Percentiles rank a stretch among this genome's conserved stretches.
Evolutionary conservation across 1,140 invertebrate species (phyloP).

Genomic region (Pollicipes pollicipes): DNA sequence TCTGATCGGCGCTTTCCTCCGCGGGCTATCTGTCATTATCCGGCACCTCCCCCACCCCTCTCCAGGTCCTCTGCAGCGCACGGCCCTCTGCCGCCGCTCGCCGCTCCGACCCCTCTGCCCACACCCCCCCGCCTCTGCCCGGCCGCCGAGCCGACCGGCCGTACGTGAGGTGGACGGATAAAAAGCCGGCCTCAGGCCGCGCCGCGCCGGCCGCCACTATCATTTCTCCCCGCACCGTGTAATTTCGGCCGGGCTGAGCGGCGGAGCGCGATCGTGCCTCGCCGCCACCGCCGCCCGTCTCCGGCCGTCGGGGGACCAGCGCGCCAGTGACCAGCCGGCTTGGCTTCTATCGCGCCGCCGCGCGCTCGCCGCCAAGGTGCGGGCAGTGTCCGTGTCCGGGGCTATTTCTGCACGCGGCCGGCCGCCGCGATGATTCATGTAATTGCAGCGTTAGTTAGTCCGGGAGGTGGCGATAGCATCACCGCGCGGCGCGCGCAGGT

Average conservation of each 20-base stretch:
- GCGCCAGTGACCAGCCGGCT: too few species aligned
- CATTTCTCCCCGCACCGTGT: neutral
- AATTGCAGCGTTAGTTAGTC: neutral
- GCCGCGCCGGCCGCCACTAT: neutral
- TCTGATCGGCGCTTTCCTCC: too few species aligned
- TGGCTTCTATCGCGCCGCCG: too few species aligned
- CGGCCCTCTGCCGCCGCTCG: too few species aligned
- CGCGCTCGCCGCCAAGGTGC: too few species aligned
- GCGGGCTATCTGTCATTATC: too few species aligned
- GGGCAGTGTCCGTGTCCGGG: too few species aligned
- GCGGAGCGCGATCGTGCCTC: too few species aligned
- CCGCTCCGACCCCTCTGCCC: too few species aligned
- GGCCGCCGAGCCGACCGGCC: too few species aligned
- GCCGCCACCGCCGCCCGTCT: too few species aligned
- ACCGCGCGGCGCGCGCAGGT: neutral
- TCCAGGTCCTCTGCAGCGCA: neutral
- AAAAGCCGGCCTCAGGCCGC: neutral
- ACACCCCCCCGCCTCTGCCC: too few species aligned
- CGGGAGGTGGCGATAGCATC: neutral
- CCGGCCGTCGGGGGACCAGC: neutral
- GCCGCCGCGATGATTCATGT: neutral
- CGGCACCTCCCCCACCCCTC: neutral
- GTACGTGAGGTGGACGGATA: neutral
- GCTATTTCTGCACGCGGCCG: neutral
- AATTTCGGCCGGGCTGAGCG: neutral